Conservation (phyloP, 2,888 invertebrate genomes). For the Masnerella sp. region DNA sequence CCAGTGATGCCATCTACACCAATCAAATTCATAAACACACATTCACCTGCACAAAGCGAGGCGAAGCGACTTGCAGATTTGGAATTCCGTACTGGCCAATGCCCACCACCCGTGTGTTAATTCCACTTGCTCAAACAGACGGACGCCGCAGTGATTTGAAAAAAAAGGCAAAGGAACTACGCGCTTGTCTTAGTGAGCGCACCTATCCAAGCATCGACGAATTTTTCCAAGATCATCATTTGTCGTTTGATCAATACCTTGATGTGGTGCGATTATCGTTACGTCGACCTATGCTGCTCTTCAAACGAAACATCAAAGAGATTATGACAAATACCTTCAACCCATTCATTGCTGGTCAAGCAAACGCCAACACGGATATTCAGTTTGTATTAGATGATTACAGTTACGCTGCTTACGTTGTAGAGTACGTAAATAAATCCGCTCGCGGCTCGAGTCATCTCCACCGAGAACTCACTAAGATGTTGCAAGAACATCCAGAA, state of each 20-base stretch:
- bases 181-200: conserved; percentile 3
- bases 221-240: conserved; percentile 19
- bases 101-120: conserved; percentile 13
- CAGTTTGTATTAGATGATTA: conserved; percentile 40
- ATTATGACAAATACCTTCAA: conserved; percentile 14
- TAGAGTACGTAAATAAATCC: conserved; percentile 64
- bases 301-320: conserved; percentile 9
- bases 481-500: conserved; percentile 69
- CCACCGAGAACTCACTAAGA: conserved; percentile 58
- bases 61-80: conserved; percentile 64
- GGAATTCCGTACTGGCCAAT: conserved; percentile 64
- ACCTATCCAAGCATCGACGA: conserved; percentile 11
- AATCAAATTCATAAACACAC: conserved; percentile 68
- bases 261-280: conserved; percentile 16
- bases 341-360: conserved; percentile 7
- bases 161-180: conserved; percentile 9
- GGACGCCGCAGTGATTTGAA: conserved; percentile 7
- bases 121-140: conserved; percentile 12
- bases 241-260: conserved; percentile 5
- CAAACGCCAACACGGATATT: conserved; percentile 23
- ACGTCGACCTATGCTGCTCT: not conserved
- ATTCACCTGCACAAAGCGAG: conserved; percentile 63
- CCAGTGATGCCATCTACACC: conserved; percentile 62
- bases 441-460: conserved; percentile 64
- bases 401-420: conserved; percentile 62